Evolutionary conservation across 2,797 vertebrate species (phyloP), one percentile per base, ranked within the genome.

Genomic region (Thripadectes ignobilis): DNA sequence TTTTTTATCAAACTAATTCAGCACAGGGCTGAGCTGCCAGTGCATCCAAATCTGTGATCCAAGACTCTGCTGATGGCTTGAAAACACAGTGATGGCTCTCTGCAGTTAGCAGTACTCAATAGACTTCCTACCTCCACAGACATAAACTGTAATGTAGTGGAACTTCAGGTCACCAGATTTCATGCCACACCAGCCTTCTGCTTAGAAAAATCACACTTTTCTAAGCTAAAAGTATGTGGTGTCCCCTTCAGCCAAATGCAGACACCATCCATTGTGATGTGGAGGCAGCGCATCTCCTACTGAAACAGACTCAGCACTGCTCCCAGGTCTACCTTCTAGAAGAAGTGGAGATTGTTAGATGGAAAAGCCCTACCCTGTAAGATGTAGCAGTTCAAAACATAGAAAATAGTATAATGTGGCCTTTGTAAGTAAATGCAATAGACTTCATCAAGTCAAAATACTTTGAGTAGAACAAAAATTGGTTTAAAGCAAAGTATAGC

Each of bases 201-300:
- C 76, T 67, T 49, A 36, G 57, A 67, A 83, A 72, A 82, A 29
- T 32, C 46, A 34, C 41, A 32, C 2, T 83, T 93, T 19, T 61
- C 7, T 49, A 48, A 41, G 22, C 38, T 85, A 85, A 22, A 41
- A 43, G 11, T 29, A 12, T 36, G 9, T 10, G 24, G 13, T 34
- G 26, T n/a, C 22, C 34, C 21, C 14, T 73, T 89, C 57, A 88
- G 45, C 18, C 8, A 2, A 45, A 30, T 61, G 52, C 68, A 69
- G 48, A 30, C 20, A 39, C 29, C 1, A 0, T 69, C 27, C 3
- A 0, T 69, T 48, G 52, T 5, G 5, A 34, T 52, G 16, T 63
- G 55, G 9, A 23, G 32, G 45, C 55, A 85, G 29, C 23, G 6
- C 7, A 77, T 52, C 29, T 74, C 52, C 41, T 83, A 7, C 62